Evolutionary conservation across 2,797 vertebrate species (phyloP).

Genomic region (Lithobates sylvaticus): DNA sequence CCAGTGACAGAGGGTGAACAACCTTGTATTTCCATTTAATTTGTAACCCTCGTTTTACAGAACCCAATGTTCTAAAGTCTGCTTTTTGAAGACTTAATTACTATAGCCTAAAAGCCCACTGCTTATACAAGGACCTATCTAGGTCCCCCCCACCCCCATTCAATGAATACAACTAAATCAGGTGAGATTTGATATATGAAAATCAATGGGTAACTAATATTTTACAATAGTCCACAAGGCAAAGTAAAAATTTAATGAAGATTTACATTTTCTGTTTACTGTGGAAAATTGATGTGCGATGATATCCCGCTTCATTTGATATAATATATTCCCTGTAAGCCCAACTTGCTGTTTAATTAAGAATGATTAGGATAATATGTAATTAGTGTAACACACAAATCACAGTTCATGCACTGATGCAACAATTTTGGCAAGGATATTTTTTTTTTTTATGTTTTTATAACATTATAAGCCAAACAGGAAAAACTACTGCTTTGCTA

Average conservation of each 20-base stretch:
- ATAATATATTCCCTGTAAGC: not conserved
- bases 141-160: not conserved
- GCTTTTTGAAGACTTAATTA: slow-evolving; percentile 37
- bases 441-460: no score
- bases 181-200: not conserved
- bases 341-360: not conserved
- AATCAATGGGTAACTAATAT: slow-evolving; percentile 1
- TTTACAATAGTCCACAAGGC: not conserved
- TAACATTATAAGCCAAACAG: no score
- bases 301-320: slow-evolving; percentile 19
- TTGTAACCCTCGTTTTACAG: slow-evolving; percentile 34
- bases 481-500: no score
- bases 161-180: not conserved
- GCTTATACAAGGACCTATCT: not conserved
- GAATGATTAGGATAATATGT: not conserved
- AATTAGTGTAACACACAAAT: not conserved
- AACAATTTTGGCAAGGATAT: not conserved
- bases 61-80: slow-evolving; percentile 1
- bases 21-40: slow-evolving; percentile 33
- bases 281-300: slow-evolving; percentile 2
- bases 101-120: not conserved
- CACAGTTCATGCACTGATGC: not conserved
- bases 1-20: slow-evolving; percentile 8
- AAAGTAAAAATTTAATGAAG: slow-evolving; percentile 6
- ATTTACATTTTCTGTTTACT: slow-evolving; percentile 18